Base-by-base conservation (phyloP, 2,888 invertebrate genomes). In the Abrostola tripartita region DNA sequence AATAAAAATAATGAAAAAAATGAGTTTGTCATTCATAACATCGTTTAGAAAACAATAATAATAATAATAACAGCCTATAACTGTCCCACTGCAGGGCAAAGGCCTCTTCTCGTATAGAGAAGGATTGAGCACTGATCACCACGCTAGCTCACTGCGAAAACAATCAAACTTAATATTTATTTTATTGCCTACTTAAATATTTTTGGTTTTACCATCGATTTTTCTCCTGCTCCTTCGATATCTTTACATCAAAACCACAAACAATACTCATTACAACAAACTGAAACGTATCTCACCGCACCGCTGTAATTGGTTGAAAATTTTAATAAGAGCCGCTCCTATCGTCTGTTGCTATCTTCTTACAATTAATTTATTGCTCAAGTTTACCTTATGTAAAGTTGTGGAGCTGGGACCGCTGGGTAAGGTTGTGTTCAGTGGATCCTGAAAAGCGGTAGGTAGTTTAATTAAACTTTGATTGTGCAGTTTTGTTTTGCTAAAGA, bases 291-390 rank as follows among this genome's bases (percentile, higher is more conserved):
- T 14, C 47, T 0, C 44, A 37, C 52, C 49, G 14, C 42, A 35
- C 11, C 7, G 24, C 55, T 66, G 57, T 79, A 81, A 74, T 76
- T 79, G 62, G 70, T 74, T 69, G 59, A 65, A 69, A 69, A 77
- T 74, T 79, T 79, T 69, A 72, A 79, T 79, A 79, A 71, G 54
- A 79, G 51, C 52, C 40, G 36, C 7, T 49, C 64, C 63, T 71
- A 67, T 65, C 66, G 65, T 52, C 49, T 40, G 47, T 61, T 55
- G 50, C 64, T 68, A 81, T 81, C 76, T 79, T 61, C 68, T 78
- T 79, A 72, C 71, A 82, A 73, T 76, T 78, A 84, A 82, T 83
- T 84, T 84, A 84, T 81, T 71, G 69, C 67, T 40, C 24, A 84
- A 83, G 79, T 83, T 84, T 71, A 77, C 78, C 79, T 76, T 78